Evolutionary conservation across 2,113 vertebrate genomes (phyloP), one percentile per base, ranked within the genome.

Genomic region (Hippolais icterina): DNA sequence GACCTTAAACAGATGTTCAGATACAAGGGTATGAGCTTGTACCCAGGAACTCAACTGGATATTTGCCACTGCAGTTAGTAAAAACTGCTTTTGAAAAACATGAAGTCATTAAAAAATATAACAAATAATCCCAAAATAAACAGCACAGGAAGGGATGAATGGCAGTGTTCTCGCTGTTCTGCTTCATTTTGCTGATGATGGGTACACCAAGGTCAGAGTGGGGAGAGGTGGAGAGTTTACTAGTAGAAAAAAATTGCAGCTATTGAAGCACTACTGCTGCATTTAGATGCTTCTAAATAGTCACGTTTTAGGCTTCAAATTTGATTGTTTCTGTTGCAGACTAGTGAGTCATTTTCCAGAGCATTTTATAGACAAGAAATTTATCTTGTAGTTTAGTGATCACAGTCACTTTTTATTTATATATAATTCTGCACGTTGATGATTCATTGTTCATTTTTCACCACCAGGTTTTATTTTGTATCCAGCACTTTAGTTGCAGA

Each of bases 1-100:
- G 91, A 87, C 88, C 80, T 84, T 53, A 57, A 97, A 53, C 96
- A 96, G 94, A 97, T 96, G 96, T 92, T 87, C 44, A 49, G 25
- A 88, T 68, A 61, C 37, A 85, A 22, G 53, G 47, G 50, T 61
- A 84, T 35, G 42, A 42, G 87, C 39, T 85, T 63, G 83, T 80
- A 92, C 80, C 83, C 66, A 4, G 72, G 41, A 94, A 94, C 64
- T 82, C 80, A 90, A 35, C 7, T 89, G 93, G 83, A 92, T 23
- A 59, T 70, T 93, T 95, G 77, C 93, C 89, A 94, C 76, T 41
- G 85, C 52, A 31, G 64, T 72, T 27, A 88, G 72, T 78, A 66
- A 91, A 85, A 94, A 20, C 33, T 72, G 71, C 54, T 71, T 65
- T 75, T 44, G 60, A 75, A 91, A 94, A 90, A 77, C 16, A 12